Percentiles rank a stretch among this genome's conserved stretches.
Conservation (phyloP, 92 coral and sea anemone genomes). For the Actinernus sp. region DNA sequence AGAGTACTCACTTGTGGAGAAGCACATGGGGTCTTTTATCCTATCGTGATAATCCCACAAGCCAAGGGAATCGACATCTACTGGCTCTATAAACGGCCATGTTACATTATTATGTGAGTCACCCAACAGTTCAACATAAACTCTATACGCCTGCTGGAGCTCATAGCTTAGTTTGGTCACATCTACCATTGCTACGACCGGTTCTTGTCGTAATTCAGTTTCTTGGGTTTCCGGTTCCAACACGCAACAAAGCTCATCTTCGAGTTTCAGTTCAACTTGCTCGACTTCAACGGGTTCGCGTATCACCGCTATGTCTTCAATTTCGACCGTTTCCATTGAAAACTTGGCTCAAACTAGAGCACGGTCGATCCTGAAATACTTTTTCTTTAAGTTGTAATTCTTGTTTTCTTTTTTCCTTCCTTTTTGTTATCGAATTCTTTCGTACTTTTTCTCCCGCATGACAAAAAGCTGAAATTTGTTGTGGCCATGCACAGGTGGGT, state of each 20-base stretch:
- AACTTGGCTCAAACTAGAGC: slow-evolving; percentile 3
- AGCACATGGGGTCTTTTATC: slow-evolving; percentile 95
- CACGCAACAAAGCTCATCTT: slow-evolving; percentile 56
- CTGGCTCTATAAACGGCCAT: slow-evolving; percentile 97
- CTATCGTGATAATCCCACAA: slow-evolving; percentile 95
- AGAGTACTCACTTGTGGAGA: slow-evolving; percentile 86
- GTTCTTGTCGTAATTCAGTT: slow-evolving; percentile 40
- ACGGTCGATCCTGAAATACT: slow-evolving; percentile 16
- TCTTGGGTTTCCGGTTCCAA: slow-evolving; percentile 65
- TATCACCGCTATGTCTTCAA: slow-evolving; percentile 42
- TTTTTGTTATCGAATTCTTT: slow-evolving; percentile 21
- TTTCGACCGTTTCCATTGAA: slow-evolving; percentile 48
- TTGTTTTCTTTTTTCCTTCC: slow-evolving; percentile 8
- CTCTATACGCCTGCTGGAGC: slow-evolving; percentile 94
- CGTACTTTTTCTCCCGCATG: slow-evolving; percentile 34
- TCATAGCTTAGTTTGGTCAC: slow-evolving; percentile 85
- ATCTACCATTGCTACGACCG: slow-evolving; percentile 61
- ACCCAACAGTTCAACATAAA: slow-evolving; percentile 77
- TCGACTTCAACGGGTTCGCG: slow-evolving; percentile 37
- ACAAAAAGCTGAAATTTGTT: slow-evolving; percentile 69
- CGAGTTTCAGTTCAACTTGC: slow-evolving; percentile 10
- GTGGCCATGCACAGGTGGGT: slow-evolving; percentile 82
- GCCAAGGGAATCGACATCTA: slow-evolving; percentile 91
- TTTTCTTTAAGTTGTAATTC: not conserved
- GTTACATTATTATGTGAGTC: slow-evolving; percentile 89